Base-by-base conservation (phyloP, 2,113 vertebrate genomes). In the Gavia stellata region DNA sequence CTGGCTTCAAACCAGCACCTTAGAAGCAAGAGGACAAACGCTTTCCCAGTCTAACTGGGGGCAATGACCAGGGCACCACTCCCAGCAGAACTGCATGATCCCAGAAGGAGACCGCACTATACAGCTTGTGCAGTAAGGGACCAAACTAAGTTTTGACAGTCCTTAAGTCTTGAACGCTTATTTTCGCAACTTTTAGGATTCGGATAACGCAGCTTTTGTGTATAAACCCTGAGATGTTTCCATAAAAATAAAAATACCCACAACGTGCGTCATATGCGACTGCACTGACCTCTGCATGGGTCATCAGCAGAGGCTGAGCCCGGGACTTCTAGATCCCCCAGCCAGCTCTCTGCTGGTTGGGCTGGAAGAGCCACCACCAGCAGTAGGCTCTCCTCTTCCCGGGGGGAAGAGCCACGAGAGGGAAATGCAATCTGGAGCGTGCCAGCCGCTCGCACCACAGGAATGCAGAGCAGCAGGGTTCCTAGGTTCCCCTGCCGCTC, bases 261-360 rank as follows among this genome's bases (percentile, higher is more conserved):
- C 19, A 26, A 16, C 0, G 0, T 28, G 61, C 59, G 13, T 24
- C 5, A 0, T 5, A 5, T 31, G 31, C 6, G 40, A 33, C 56
- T 40, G 78, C 75, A 52, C 26, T 9, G 56, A 18, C n/a, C 56
- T 34, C 78, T 7, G 42, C 19, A 8, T 3, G 19, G 42, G 33
- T 14, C 49, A 44, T 0, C 24, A 38, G 55, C 83, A 63, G 80
- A 47, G 49, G 53, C 36, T 40, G 62, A 74, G 14, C 33, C 12
- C 62, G 10, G 36, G 42, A 14, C 59, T 23, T 53, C 18, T 2
- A 20, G 55, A 40, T 17, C 23, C 42, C 55, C 21, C 4, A 40
- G 81, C 3, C 62, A 34, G 53, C 42, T 38, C n/a, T 55, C n/a
- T 34, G 47, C 26, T 33, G 10, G 50, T 65, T 17, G 34, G 56